A percentile compares a stretch with the other conserved stretches of the same genome.
These are phyloP conservation scores for Chloropsis cyanopogon DNA, from an alignment of 2,113 vertebrate genomes.

Conservation along the genomic window DNA sequence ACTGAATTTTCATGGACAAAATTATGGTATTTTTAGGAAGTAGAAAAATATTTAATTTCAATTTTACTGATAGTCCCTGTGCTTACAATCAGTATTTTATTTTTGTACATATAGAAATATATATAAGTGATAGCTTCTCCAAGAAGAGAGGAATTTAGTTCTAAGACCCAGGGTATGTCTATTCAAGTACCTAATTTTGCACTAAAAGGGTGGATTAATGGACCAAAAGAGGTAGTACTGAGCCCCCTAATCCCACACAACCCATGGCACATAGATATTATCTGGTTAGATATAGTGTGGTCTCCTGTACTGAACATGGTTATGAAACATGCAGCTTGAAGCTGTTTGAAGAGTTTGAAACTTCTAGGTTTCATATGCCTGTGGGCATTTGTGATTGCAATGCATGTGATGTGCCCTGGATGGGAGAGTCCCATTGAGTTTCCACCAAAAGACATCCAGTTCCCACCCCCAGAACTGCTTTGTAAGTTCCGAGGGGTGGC, in stretches of 20 bases:
- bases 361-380: background rate
- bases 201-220: background rate
- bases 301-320: background rate
- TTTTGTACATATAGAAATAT: background rate
- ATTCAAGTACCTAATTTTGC: background rate
- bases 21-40: background rate
- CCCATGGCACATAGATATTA: background rate
- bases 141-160: background rate
- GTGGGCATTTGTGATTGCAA: background rate
- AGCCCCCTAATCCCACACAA: background rate
- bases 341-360: background rate
- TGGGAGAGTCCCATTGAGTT: background rate
- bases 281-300: background rate
- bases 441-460: background rate
- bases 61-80: background rate
- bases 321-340: background rate
- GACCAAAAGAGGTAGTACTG: background rate
- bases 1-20: background rate
- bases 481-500: background rate
- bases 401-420: fast-evolving
- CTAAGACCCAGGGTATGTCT: background rate
- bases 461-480: background rate
- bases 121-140: background rate
- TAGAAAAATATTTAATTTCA: background rate
- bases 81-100: background rate